These are phyloP conservation scores for Periphyllus acericola DNA, from an alignment of 2,888 invertebrate species.

Conservation along the genomic window DNA sequence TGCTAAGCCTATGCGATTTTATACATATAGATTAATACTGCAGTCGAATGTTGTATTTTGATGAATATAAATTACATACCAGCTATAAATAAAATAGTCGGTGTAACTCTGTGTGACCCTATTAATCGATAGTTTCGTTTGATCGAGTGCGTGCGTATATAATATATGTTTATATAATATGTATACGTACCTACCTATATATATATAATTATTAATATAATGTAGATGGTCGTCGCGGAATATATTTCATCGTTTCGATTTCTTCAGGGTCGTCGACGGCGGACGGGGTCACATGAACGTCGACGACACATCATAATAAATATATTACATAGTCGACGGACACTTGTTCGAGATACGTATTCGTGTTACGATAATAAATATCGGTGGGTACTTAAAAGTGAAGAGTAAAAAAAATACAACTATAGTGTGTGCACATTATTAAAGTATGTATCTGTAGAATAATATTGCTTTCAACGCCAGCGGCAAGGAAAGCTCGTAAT, in stretches of 20 bases:
- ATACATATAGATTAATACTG: neutral
- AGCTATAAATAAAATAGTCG: no score
- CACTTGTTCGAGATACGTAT: neutral
- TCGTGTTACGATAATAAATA: conserved; percentile 15
- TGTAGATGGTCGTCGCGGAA: neutral
- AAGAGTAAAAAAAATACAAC: neutral
- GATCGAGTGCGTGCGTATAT: neutral
- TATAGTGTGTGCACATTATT: no score
- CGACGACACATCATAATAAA: neutral
- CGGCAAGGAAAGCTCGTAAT: neutral
- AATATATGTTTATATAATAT: neutral
- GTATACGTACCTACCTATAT: neutral
- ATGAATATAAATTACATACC: neutral
- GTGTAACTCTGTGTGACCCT: no score
- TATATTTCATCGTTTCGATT: neutral
- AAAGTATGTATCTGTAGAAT: neutral
- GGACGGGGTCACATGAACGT: neutral
- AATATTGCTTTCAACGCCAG: neutral
- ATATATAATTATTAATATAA: neutral
- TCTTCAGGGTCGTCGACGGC: neutral
- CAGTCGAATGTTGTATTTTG: neutral
- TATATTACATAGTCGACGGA: neutral
- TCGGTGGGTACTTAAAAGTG: neutral
- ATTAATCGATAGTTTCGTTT: no score
- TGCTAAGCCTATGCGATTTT: neutral